Base-by-base conservation (phyloP, 2,113 vertebrate genomes). In the Callopanchax toddi region DNA sequence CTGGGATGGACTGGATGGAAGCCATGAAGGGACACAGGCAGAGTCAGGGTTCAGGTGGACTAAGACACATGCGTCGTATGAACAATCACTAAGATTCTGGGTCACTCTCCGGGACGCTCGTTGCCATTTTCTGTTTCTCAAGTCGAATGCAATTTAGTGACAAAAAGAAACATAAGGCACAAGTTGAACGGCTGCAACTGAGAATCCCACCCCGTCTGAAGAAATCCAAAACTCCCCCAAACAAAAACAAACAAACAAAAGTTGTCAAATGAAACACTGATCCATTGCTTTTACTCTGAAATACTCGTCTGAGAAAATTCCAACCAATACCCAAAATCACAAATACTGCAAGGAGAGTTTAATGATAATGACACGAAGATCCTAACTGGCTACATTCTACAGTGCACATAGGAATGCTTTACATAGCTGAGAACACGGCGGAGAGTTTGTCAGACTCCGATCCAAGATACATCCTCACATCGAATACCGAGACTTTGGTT, bases 111-210 rank as follows among this genome's bases (percentile, higher is more conserved):
- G 65, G 71, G 76, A 74, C 60, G 53, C 48, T 74, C 63, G 59
- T 83, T 71, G 80, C 74, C 67, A 61, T 58, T 83, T 60, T 52
- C 60, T 83, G 58, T 79, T 84, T 53, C 60, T 85, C 62, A 55
- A 72, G 60, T 91, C 74, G 85, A 90, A 90, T 87, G 76, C 86
- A 83, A 89, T 75, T 84, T 32, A 78, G 83, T 88, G 82, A 88
- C 65, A 89, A 78, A 90, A 89, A 91, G 72, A 90, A 91, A 92
- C 90, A 89, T 92, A 93, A 93, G 92, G 92, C 92, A 93, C 92
- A 86, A 89, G 84, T 86, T 77, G 75, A 89, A 86, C 83, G 74
- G 81, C 85, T 89, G 86, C 80, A 87, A 90, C 64, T 71, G 83
- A 86, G 74, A 90, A 89, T 70, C 63, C 77, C 73, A 86, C 50